Evolutionary conservation across 1,140 invertebrate genomes (phyloP).

Genomic region (Cotesia chilonis): DNA sequence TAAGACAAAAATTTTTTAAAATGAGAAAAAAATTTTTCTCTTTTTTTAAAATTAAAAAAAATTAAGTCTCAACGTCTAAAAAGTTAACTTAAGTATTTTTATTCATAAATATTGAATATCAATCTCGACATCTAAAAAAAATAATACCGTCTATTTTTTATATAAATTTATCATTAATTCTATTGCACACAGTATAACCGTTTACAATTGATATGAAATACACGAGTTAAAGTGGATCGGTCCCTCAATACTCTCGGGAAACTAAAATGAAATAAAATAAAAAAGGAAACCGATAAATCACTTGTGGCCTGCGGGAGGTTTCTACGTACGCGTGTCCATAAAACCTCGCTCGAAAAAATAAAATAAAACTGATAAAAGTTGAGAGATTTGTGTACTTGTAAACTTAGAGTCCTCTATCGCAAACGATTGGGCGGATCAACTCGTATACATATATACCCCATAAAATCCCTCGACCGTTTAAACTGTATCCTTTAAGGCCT

Average conservation of each 20-base stretch:
- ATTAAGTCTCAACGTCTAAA: too few species aligned
- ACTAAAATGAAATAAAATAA: slow-evolving; percentile 33
- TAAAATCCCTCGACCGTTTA: slow-evolving; percentile 31
- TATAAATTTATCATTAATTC: too few species aligned
- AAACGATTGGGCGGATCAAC: slow-evolving; percentile 61
- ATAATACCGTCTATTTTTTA: too few species aligned
- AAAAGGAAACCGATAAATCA: slow-evolving; percentile 53
- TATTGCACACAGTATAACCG: background rate
- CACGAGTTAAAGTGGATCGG: slow-evolving; percentile 43
- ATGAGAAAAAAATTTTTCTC: too few species aligned
- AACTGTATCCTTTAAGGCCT: slow-evolving; percentile 33
- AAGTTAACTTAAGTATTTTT: too few species aligned
- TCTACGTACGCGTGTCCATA: background rate
- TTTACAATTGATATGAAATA: slow-evolving; percentile 56
- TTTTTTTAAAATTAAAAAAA: too few species aligned
- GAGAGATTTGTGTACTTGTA: slow-evolving; percentile 61
- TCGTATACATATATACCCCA: slow-evolving; percentile 45
- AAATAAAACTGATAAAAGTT: slow-evolving; percentile 32
- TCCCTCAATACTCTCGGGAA: slow-evolving; percentile 45
- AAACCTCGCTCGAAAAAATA: background rate
- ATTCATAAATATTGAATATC: too few species aligned
- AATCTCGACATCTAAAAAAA: too few species aligned
- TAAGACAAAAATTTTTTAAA: too few species aligned
- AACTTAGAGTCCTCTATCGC: slow-evolving; percentile 50
- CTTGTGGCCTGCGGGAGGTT: slow-evolving; percentile 39